Evolutionary conservation across 2,113 vertebrate genomes (phyloP).

Genomic region (Cettia cetti): DNA sequence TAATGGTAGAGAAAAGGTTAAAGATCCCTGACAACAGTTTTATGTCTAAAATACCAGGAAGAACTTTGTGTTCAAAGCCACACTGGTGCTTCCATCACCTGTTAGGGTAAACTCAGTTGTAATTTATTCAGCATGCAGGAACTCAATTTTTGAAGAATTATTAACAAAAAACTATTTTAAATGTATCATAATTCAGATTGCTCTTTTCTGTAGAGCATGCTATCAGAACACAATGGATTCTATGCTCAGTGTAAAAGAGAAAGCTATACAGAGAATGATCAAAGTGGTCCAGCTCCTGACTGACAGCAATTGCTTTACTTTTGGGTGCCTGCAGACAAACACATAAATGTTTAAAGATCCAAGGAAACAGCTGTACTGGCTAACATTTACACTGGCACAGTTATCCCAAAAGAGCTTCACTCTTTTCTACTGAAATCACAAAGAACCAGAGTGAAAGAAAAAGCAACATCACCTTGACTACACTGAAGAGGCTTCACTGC

Average conservation of each 20-base stretch:
- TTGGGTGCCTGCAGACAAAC: background rate
- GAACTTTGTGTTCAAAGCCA: background rate
- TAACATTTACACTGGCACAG: background rate
- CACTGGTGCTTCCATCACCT: background rate
- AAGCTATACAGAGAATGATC: background rate
- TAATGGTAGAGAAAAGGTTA: background rate
- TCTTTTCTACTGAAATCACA: background rate
- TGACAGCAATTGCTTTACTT: constrained; percentile 27
- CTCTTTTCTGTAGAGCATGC: background rate
- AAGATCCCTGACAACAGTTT: background rate
- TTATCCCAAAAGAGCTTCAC: background rate
- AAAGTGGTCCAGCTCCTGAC: background rate
- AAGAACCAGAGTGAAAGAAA: background rate
- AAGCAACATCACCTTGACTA: background rate
- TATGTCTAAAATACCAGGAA: background rate
- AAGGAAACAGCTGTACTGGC: background rate
- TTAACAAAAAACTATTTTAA: background rate
- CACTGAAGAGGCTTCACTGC: background rate
- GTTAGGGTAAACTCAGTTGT: background rate
- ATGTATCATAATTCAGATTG: background rate
- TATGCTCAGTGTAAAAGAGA: background rate
- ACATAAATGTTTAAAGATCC: background rate
- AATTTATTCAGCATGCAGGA: background rate
- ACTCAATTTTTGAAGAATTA: background rate
- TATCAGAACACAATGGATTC: background rate